Evolutionary conservation across 1,140 invertebrate genomes (phyloP), one percentile per base, ranked within the genome.

Genomic region (Schmidtea mediterranea): DNA sequence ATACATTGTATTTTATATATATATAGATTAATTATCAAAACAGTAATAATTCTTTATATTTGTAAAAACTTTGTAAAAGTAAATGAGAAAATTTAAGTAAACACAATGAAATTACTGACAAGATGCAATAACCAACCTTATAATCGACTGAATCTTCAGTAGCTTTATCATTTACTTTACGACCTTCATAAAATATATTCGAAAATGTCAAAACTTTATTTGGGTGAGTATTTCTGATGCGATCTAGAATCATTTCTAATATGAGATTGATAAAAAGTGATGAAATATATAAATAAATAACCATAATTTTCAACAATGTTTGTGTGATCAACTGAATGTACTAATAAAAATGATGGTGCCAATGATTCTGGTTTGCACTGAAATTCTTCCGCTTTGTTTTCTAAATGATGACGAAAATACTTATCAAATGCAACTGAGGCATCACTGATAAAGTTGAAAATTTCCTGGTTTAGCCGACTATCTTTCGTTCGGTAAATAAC

Each of bases 401-500:
- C 69, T 15, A 79, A 55, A 19, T 76, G 75, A 36, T 67, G 58
- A 51, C 72, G 71, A 59, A 82, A 82, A 66, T 81, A 75, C 53
- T 75, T 70, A 49, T 69, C 71, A 56, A 79, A 82, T 6, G 76
- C 75, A 55, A 72, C 70, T 0, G 78, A 80, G 1, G 79, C 79
- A 54, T 75, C 73, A 9, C 76, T 76, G 32, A 83, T 60, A 65
- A 82, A 83, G 23, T 73, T 74, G 59, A 76, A 82, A 62, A 82
- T 69, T 62, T 83, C 79, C 53, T 71, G 71, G 55, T 79, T 77
- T 21, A 82, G 58, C 50, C 78, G 68, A 55, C 81, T 79, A 1
- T 78, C 74, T 46, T 75, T 67, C 16, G 78, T 82, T 46, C 77
- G 65, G 61, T 80, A 82, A 39, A 83, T 73, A 1, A 82, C 74